Evolutionary conservation across 2,797 vertebrate species (phyloP), one percentile per base, ranked within the genome.

Genomic region (Tragelaphus eurycerus): DNA sequence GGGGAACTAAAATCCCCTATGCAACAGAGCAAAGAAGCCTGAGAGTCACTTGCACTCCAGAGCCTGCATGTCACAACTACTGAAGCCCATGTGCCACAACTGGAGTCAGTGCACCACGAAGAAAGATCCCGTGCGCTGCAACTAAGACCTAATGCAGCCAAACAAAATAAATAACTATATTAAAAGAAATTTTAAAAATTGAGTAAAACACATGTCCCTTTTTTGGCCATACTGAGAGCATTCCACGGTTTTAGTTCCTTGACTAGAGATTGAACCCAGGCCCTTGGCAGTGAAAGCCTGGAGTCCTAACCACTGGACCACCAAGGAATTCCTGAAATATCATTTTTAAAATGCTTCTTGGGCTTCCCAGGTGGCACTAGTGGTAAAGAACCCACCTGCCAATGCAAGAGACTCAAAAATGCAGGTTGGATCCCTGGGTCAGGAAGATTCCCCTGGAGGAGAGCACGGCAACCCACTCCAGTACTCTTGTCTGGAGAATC

Each of bases 221-320:
- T 25, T 43, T 43, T 43, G 6, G 71, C 71, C 21, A 2, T 25
- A 43, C 71, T 0, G 6, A 43, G 2, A 74, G 71, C 3, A 0
- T 74, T 74, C 71, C 71, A 43, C 0, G 1, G 71, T 43, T 43
- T 74, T 43, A 74, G 38, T 43, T 43, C 38, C 71, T 74, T 74
- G 38, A 43, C 74, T 43, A 27, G 25, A 46, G 74, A 46, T 29
- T 29, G 74, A 76, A 76, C 74, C 43, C 43, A 25, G 38, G 12
- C 38, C 38, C 11, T 43, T 14, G 71, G 38, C 71, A 74, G 67
- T 74, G 67, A 74, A 46, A 76, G 21, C 74, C 43, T 46, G 74
- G 74, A 78, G 74, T 46, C 13, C 13, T 48, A 48, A 78, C 14
- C 43, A 78, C 13, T 78, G 43, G 43, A 29, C 14, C 25, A 78